Evolutionary conservation across 2,113 vertebrate species (phyloP), one percentile per base, ranked within the genome.

Genomic region (Syngnathus scovelli): DNA sequence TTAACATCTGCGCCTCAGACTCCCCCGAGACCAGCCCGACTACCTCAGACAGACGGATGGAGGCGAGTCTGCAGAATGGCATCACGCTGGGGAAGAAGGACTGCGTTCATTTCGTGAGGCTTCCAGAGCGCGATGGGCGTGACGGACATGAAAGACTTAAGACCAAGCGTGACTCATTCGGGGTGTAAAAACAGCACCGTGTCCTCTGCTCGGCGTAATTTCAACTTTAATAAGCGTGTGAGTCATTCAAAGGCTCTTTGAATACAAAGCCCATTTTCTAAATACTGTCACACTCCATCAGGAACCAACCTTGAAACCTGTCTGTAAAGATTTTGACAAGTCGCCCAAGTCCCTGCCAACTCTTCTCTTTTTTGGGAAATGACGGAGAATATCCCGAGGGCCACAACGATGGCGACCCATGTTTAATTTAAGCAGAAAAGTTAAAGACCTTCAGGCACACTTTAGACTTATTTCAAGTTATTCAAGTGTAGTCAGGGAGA

Each of bases 351-450:
- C 33, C 33, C 36, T 59, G 2, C 15, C 16, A 4, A 27, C 11
- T 27, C 55, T 36, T 36, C 11, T 23, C 5, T 4, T 27, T 23
- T 36, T 5, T 5, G 72, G 69, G 67, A 51, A 51, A 52, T 10
- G 49, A 52, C n/a, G 66, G 64, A 52, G 15, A 51, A 66, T 69
- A 75, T 65, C 69, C 78, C 66, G 55, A n/a, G 19, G 37, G 18
- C 27, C 33, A 5, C n/a, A 12, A 27, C 52, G 21, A 23, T 55
- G 67, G 79, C 51, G 33, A 36, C 72, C 36, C 39, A 72, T 84
- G 71, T 79, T 80, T 87, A 76, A 85, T 87, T 85, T 71, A 87
- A 72, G 65, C 71, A 68, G 67, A 80, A 76, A 69, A 67, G 77
- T 37, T 0, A 75, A 70, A 61, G 38, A 61, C 59, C 62, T 68